phyloP scores from a whole-genome alignment of 2,888 invertebrate species.

The Thecophora atra region DNA sequence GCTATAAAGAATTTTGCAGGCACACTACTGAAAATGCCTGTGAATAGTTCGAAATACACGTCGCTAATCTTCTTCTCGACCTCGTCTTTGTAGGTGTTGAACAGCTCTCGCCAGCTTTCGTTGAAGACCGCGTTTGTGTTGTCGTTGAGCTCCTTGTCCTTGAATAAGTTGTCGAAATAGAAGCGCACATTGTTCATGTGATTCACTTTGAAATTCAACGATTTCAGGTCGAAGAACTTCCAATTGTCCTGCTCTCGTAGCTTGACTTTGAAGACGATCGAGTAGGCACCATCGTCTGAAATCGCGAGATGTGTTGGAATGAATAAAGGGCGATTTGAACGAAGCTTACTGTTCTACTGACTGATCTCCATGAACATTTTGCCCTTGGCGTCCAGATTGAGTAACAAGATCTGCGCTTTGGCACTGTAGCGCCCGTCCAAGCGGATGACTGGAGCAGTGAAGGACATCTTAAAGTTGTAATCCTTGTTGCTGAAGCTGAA shows the following conservation, averaged over 20 bases:
- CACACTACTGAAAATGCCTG: slow-evolving; percentile 34
- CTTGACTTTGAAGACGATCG: slow-evolving; percentile 33
- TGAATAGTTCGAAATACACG: slow-evolving; percentile 38
- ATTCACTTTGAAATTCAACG: slow-evolving; percentile 34
- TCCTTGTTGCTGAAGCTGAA: slow-evolving; percentile 35
- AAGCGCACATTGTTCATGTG: slow-evolving; percentile 33
- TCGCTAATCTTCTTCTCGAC: slow-evolving; percentile 36
- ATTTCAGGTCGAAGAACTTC: slow-evolving; percentile 40
- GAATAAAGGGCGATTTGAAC: not conserved
- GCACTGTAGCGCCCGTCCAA: slow-evolving; percentile 35
- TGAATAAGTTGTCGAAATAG: slow-evolving; percentile 38
- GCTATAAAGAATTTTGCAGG: slow-evolving; percentile 41
- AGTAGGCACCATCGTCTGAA: slow-evolving; percentile 37
- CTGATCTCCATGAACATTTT: slow-evolving; percentile 39
- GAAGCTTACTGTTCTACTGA: slow-evolving; percentile 4
- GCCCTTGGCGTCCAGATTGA: slow-evolving; percentile 35
- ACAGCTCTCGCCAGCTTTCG: slow-evolving; percentile 39
- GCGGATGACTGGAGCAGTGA: slow-evolving; percentile 33
- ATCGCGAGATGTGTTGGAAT: not conserved
- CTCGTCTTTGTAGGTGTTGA: slow-evolving; percentile 34
- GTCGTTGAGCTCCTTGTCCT: slow-evolving; percentile 38
- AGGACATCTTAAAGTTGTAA: slow-evolving; percentile 39
- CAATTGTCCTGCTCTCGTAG: slow-evolving; percentile 22
- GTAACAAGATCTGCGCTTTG: slow-evolving; percentile 33
- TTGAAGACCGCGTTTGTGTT: slow-evolving; percentile 40